Evolutionary conservation across 2,113 vertebrate species (phyloP), one percentile per base, ranked within the genome.

Genomic region (Pseudorectes ferrugineus): DNA sequence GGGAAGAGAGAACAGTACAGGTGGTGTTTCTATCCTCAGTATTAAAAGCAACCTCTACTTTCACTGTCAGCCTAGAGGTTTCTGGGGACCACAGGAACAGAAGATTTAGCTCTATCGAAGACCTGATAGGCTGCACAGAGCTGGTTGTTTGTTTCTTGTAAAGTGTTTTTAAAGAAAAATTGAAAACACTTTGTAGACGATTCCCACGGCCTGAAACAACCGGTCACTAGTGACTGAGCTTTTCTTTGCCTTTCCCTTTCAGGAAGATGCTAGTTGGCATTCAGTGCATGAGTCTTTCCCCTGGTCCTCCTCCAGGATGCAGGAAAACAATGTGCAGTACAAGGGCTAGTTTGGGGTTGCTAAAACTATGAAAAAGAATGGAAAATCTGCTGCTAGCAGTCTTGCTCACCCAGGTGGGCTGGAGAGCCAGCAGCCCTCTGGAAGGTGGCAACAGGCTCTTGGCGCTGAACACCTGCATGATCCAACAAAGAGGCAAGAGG

Each of bases 351-450:
- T 48, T 46, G 6, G 28, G 28, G 20, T 70, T 67, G 42, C 46
- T 70, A n/a, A 67, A 89, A 15, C 79, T 82, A 54, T 7, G 24
- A 54, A 79, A 91, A 51, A 55, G 54, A 43, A 43, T 63, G 48
- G 75, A 51, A 83, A 88, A 59, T 29, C 40, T 78, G 61, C 67
- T 77, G 38, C 40, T 78, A 78, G 49, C 43, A 11, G 5, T 61
- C 45, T 46, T 49, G 82, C 98, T 97, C 96, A 98, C 98, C 98
- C 96, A 98, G 95, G 38, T 97, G 97, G 63, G 89, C 94, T 84
- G 98, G 96, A 92, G 96, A 96, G 61, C 96, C 51, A 0, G 95
- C 94, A 68, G 96, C 97, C 75, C 98, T 98, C 93, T 95, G 97
- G 92, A 98, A 95, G 36, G 96, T n/a, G 2, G 94, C 92, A 54